A percentile compares a stretch with the other conserved stretches of the same genome.
Evolutionary conservation across 2,888 invertebrate species (phyloP).

Genomic region (Acronicta aceris): DNA sequence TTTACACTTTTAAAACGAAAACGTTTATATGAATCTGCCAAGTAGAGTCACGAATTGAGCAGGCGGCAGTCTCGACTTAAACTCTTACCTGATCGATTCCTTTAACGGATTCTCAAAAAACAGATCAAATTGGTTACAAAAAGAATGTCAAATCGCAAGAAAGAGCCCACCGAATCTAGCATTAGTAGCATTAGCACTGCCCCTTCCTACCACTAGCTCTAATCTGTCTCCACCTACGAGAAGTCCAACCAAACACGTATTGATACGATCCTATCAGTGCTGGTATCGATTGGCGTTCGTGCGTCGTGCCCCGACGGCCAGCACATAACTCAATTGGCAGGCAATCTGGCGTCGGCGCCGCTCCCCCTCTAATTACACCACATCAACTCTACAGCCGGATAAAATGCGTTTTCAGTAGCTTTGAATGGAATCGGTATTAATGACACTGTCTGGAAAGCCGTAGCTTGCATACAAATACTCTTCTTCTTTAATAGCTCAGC

Average conservation of each 20-base stretch:
- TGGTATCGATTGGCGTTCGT: slow-evolving; percentile 44
- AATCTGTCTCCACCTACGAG: slow-evolving; percentile 15
- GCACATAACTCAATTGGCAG: slow-evolving; percentile 81
- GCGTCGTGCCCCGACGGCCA: slow-evolving; percentile 39
- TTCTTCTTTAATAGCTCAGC: no score
- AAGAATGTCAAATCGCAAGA: no score
- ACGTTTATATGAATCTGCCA: no score
- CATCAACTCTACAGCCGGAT: slow-evolving; percentile 39
- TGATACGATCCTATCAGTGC: slow-evolving; percentile 27
- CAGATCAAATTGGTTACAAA: no score
- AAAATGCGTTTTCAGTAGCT: slow-evolving; percentile 39
- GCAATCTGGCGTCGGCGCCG: slow-evolving; percentile 82
- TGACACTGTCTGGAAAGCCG: slow-evolving; percentile 8
- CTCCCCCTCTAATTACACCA: slow-evolving; percentile 60
- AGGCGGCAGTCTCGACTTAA: no score
- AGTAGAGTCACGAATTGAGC: no score
- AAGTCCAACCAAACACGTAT: slow-evolving; percentile 23
- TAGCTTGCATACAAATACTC: not conserved
- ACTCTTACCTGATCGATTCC: no score
- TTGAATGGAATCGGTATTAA: slow-evolving; percentile 16
- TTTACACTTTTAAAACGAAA: no score
- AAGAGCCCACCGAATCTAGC: not conserved
- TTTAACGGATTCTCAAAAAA: no score
- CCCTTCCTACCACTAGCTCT: no score
- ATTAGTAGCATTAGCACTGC: not conserved